Evolutionary conservation across 92 coral and sea anemone genomes (phyloP), one percentile per base, ranked within the genome.

Genomic region (Paramuricea clavata): DNA sequence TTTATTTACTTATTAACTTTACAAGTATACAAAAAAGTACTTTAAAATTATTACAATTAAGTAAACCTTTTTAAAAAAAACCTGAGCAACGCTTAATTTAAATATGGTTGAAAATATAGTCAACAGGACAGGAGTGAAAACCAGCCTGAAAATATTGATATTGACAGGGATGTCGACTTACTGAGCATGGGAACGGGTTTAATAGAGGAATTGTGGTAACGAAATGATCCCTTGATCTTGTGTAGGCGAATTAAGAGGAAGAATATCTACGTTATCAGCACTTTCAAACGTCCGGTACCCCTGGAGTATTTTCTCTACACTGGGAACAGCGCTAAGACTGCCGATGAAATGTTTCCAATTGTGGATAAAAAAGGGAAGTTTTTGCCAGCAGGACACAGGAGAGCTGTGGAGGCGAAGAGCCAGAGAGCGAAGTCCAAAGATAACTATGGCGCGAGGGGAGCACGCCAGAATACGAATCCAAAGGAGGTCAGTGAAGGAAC

Each of bases 221-320:
- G 2, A 17, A 0, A 23, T 56, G 0, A 5, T 1, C 15, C 15
- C 26, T 56, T 56, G 21, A 56, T 56, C 64, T 65, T 7, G n/a
- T 65, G 17, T 52, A 96, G 99, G 35, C 99, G 97, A 26, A 96
- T 97, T 1, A 96, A 96, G 81, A 87, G 81, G 76, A 96, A 94
- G 67, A 91, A 93, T 86, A 82, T 96, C 67, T 93, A 94, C 90
- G 99, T 96, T 62, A 94, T 96, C 89, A 96, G 99, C 88, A 96
- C 99, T 0, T 89, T 87, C 0, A 96, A 96, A 88, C 99, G 99
- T 33, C 99, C 99, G 47, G 97, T 96, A 59, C 99, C 99, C 26
- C 81, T 96, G 32, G 93, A 94, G 67, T 94, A 96, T 85, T 94
- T 87, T 72, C 94, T 96, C 82, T 96, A 96, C 87, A 96, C 99